A percentile compares a stretch with the other conserved stretches of the same genome.
Evolutionary conservation across 35 echinoderm and acorn worm species (phyloP).

Genomic region (Amphiura filiformis): DNA sequence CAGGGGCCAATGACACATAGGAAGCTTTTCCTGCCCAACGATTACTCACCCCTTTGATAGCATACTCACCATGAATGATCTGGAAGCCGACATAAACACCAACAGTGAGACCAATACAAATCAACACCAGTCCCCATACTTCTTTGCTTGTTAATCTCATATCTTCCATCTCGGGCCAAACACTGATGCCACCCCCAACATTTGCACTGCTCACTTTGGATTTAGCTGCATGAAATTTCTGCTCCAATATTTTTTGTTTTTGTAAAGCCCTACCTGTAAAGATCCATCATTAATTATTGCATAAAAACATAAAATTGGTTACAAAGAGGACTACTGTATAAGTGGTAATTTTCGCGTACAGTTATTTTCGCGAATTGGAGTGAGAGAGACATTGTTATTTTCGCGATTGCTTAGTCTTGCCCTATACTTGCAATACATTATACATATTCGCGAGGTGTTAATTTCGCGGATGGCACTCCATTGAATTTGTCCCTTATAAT

Average conservation of each 20-base stretch:
- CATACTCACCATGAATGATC: constrained; percentile 60
- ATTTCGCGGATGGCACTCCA: no score
- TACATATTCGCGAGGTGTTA: no score
- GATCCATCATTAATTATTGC: background rate
- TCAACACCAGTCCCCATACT: constrained; percentile 12
- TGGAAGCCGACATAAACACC: constrained; percentile 38
- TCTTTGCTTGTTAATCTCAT: constrained; percentile 66
- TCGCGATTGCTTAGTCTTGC: no score
- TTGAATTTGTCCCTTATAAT: no score
- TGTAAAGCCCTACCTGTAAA: constrained; percentile 58
- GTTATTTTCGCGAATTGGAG: no score
- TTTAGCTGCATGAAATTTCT: constrained; percentile 75
- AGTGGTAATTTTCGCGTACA: no score
- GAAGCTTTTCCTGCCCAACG: no score
- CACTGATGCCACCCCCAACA: constrained; percentile 71
- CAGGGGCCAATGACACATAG: no score
- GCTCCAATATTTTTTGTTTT: constrained; percentile 63
- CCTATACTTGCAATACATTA: no score
- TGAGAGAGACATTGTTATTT: no score
- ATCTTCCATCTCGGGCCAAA: constrained; percentile 88
- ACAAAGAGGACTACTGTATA: background rate
- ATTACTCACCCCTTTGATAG: no score
- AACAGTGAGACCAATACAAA: constrained; percentile 25
- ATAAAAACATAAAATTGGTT: background rate
- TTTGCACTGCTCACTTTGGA: constrained; percentile 47